Percentiles rank a stretch among this genome's conserved stretches.
Evolutionary conservation across 2,113 vertebrate genomes (phyloP).

Genomic region (Egretta garzetta): DNA sequence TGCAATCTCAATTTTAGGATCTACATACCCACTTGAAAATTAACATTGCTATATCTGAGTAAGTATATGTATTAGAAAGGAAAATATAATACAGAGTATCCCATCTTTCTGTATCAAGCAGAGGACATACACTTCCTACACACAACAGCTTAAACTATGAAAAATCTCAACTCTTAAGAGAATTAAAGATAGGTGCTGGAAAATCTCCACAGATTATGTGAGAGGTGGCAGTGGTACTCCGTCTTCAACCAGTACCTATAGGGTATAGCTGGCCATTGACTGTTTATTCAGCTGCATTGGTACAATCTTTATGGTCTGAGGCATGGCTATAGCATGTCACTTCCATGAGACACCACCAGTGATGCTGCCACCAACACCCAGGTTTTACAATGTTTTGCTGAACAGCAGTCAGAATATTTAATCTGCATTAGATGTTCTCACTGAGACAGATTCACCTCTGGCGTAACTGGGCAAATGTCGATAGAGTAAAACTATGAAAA

Average conservation of each 20-base stretch:
- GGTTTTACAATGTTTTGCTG: neutral
- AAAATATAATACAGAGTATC: neutral
- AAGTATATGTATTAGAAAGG: neutral
- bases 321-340: neutral
- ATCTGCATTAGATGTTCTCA: neutral
- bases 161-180: neutral
- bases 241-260: neutral
- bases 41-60: fast-evolving
- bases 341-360: neutral
- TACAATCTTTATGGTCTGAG: neutral
- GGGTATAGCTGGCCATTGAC: neutral
- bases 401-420: neutral
- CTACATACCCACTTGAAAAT: neutral
- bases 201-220: neutral
- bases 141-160: neutral
- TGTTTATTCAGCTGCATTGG: neutral
- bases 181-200: neutral
- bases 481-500: neutral
- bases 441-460: neutral
- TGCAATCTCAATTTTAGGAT: neutral
- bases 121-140: neutral
- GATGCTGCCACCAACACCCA: neutral
- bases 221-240: neutral
- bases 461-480: neutral
- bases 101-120: neutral